phyloP scores from a whole-genome alignment of 2,888 invertebrate genomes.

The Volucella bombylans region DNA sequence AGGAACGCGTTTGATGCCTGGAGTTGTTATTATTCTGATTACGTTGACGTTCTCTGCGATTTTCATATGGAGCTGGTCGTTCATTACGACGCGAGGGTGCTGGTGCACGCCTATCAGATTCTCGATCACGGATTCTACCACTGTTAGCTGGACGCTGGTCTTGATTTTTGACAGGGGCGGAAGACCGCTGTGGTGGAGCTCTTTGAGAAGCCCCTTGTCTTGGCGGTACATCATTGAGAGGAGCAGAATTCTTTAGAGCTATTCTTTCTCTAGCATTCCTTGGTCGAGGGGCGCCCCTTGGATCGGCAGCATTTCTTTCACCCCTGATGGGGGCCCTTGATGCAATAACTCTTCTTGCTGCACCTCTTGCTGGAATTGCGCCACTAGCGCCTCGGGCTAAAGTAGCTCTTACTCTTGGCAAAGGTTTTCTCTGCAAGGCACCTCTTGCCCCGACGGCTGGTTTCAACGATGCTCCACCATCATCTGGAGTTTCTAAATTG shows the following conservation, averaged over 20 bases:
- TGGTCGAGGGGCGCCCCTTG: not conserved
- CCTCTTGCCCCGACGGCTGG: not conserved
- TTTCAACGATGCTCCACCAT: not conserved
- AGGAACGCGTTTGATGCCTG: conserved; percentile 29
- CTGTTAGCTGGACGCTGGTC: conserved; percentile 31
- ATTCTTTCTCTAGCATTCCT: not conserved
- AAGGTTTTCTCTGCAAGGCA: not conserved
- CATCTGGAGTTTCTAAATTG: not conserved
- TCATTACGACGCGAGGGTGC: conserved; percentile 56
- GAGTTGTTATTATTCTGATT: conserved; percentile 25
- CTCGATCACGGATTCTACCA: conserved; percentile 1
- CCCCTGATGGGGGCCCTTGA: not conserved
- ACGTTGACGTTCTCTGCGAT: conserved; percentile 19
- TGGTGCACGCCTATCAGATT: conserved; percentile 20
- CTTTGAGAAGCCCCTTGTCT: not conserved
- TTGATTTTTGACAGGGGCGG: conserved; percentile 17
- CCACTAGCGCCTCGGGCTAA: not conserved
- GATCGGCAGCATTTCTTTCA: not conserved
- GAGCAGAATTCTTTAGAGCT: not conserved
- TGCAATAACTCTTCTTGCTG: not conserved
- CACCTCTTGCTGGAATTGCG: not conserved
- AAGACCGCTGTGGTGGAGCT: not conserved
- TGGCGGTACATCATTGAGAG: not conserved
- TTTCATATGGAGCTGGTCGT: conserved; percentile 54
- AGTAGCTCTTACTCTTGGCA: not conserved